Conservation (phyloP, 1,140 invertebrate species). For the Sarcophaga peregrina region DNA sequence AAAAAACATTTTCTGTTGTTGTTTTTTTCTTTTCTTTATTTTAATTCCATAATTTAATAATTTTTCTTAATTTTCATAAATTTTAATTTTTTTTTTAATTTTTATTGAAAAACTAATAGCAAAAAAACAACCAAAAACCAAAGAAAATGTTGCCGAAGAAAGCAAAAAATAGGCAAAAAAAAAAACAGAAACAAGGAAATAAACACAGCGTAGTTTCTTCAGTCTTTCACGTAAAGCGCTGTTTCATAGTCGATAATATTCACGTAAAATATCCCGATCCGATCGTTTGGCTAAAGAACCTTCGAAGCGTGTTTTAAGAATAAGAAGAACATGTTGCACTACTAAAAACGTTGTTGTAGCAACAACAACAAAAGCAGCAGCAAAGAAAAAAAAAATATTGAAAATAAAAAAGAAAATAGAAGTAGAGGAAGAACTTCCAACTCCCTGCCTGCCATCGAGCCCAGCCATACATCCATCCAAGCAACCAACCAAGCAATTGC, state of each 20-base stretch:
- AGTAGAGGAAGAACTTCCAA: slow-evolving; percentile 16
- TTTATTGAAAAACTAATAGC: too few relatives aligned
- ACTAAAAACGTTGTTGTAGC: background rate
- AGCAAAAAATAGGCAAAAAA: background rate
- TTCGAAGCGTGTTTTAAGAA: slow-evolving; percentile 23
- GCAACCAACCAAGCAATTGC: slow-evolving; percentile 17
- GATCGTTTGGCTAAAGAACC: slow-evolving; percentile 42
- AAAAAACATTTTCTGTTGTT: too few relatives aligned
- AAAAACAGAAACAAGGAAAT: background rate
- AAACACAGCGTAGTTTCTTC: too few relatives aligned
- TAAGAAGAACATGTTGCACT: slow-evolving; percentile 25
- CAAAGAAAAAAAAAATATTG: too few relatives aligned
- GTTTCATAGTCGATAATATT: slow-evolving; percentile 26
- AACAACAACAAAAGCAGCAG: background rate
- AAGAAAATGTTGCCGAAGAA: background rate
- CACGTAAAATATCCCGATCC: slow-evolving; percentile 38
- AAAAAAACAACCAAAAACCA: background rate
- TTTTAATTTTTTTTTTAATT: too few relatives aligned
- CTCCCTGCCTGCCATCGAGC: slow-evolving; percentile 5
- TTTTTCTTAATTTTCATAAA: too few relatives aligned
- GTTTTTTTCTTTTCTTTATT: too few relatives aligned
- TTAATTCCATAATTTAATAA: too few relatives aligned
- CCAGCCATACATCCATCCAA: background rate
- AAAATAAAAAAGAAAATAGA: background rate
- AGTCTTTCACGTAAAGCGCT: slow-evolving; percentile 15